Evolutionary conservation across 2,113 vertebrate species (phyloP).

Genomic region (Myotis davidii): DNA sequence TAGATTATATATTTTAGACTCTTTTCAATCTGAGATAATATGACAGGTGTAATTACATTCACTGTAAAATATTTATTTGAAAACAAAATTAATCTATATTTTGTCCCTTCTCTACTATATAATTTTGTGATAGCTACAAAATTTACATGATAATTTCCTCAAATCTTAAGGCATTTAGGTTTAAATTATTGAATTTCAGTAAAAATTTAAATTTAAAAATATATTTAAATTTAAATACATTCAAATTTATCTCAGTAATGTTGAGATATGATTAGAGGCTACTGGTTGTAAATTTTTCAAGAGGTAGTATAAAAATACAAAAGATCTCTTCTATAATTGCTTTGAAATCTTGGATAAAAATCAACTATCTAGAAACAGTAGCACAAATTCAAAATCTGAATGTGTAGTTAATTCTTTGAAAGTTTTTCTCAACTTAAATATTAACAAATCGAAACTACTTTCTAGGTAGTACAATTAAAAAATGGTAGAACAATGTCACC

Average conservation of each 20-base stretch:
- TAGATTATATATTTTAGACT: neutral
- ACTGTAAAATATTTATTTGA: neutral
- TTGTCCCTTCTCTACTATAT: neutral
- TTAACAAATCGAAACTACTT: slow-evolving; percentile 4
- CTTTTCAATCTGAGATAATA: neutral
- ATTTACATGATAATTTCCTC: neutral
- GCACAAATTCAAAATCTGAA: neutral
- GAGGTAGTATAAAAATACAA: neutral
- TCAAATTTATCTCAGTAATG: neutral
- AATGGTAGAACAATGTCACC: neutral
- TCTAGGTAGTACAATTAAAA: neutral
- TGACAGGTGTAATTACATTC: neutral
- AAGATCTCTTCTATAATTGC: neutral
- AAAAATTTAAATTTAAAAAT: neutral
- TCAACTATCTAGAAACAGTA: neutral
- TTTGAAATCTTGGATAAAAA: slow-evolving; percentile 26
- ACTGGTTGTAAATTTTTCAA: neutral
- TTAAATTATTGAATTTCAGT: neutral
- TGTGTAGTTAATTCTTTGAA: neutral
- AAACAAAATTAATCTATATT: slow-evolving; percentile 13
- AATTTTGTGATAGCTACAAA: neutral
- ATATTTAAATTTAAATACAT: neutral
- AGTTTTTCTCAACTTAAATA: neutral
- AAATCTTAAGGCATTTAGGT: neutral
- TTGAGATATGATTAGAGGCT: neutral